These are phyloP conservation scores for Ianthella basta DNA, from an alignment of 37 sponge, comb jelly and placozoan genomes.

Conservation along the genomic window DNA sequence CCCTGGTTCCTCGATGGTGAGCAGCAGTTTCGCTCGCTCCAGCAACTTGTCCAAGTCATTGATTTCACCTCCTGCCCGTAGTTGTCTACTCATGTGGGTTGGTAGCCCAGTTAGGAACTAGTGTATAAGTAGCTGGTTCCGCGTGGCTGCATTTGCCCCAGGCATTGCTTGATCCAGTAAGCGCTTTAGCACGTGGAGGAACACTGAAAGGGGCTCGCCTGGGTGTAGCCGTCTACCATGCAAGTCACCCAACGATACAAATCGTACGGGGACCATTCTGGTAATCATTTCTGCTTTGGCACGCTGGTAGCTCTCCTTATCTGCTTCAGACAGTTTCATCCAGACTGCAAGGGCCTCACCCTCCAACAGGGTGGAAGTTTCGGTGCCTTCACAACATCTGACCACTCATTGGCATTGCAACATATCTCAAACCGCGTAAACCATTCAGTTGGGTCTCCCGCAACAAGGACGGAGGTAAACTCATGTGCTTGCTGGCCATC, in stretches of 20 bases:
- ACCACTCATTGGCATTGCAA: conserved; percentile 3
- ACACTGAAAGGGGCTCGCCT: conserved; percentile 7
- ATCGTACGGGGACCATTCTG: not conserved
- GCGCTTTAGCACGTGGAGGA: not conserved
- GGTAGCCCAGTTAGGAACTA: conserved; percentile 1
- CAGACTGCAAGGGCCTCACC: conserved; percentile 21
- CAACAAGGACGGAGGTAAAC: not conserved
- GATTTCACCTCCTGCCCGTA: not conserved
- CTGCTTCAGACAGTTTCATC: not conserved
- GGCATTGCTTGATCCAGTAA: not conserved
- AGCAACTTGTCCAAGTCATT: conserved; percentile 1
- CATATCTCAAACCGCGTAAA: conserved; percentile 20
- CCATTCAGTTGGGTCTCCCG: conserved; percentile 29
- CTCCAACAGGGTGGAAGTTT: not conserved
- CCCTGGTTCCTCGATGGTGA: not conserved
- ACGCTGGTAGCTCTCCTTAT: not conserved
- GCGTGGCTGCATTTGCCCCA: not conserved
- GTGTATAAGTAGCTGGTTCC: not conserved
- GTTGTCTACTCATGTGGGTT: not conserved
- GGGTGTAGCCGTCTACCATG: not conserved
- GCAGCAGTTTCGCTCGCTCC: not conserved
- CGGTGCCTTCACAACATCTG: not conserved
- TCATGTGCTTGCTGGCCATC: conserved; percentile 22
- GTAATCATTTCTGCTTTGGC: not conserved
- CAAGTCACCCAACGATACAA: conserved; percentile 2